These are phyloP conservation scores for Tipula helvola DNA, from an alignment of 2,888 invertebrate genomes.

Conservation along the genomic window DNA sequence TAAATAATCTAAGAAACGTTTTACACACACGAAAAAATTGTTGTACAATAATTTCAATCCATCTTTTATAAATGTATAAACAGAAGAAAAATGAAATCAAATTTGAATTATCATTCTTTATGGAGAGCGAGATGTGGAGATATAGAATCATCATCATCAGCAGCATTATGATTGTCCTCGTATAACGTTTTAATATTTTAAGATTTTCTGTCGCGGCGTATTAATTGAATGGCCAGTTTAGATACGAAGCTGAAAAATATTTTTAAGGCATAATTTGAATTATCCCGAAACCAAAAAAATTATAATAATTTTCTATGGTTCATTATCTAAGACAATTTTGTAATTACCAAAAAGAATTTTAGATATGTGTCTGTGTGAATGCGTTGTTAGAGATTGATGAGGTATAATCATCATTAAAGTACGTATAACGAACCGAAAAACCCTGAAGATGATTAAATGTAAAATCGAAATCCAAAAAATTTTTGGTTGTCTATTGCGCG, in stretches of 20 bases:
- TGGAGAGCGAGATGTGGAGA: neutral
- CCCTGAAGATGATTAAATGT: neutral
- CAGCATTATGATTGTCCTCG: neutral
- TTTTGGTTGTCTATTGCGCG: neutral
- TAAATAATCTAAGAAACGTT: neutral
- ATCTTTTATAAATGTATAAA: neutral
- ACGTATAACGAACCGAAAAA: neutral
- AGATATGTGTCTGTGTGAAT: neutral
- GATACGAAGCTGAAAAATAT: neutral
- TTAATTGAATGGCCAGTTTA: neutral
- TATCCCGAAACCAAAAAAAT: neutral
- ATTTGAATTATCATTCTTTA: neutral
- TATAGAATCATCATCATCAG: neutral
- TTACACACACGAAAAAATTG: neutral
- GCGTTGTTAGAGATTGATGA: neutral
- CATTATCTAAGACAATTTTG: neutral
- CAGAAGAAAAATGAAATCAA: neutral
- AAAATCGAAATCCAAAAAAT: neutral
- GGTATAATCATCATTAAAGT: neutral
- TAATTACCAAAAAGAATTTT: neutral
- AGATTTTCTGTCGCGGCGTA: neutral
- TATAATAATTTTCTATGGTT: neutral
- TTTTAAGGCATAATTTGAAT: neutral
- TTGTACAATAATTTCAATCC: neutral
- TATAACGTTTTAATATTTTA: neutral